Evolutionary conservation across 2,113 vertebrate species (phyloP), one percentile per base, ranked within the genome.

Genomic region (Leiothrix lutea): DNA sequence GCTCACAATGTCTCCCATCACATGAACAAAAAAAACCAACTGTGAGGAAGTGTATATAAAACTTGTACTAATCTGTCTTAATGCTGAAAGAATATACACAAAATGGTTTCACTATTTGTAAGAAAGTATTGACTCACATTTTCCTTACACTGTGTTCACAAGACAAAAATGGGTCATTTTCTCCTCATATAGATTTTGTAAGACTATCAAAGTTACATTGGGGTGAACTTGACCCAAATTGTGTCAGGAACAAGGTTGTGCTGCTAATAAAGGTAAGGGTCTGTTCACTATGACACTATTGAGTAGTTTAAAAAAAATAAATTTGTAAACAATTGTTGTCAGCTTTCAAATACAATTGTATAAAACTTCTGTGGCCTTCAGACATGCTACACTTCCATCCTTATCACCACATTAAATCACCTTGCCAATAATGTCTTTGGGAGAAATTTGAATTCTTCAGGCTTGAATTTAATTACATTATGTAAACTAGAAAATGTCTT

Each of bases 401-500:
- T 96, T 98, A 95, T 94, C 90, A 92, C 62, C 83, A 90, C 81
- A 84, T 91, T 97, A 97, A 95, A 97, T 96, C 95, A 91, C 80
- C 79, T 86, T 97, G 94, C 82, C 96, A 97, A 91, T 97, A 97
- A 97, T 70, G 89, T 98, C 96, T 97, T 95, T 84, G 89, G 86
- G 95, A 97, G 25, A 18, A 91, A 97, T 94, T 95, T 96, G 80
- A 97, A 98, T 97, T 97, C 97, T 97, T 97, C 94, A 95, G 88
- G 89, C 91, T 98, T 97, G 88, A 97, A 92, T 97, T 98, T 98
- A 98, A 98, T 98, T 98, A 98, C 91, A 93, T 97, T 97, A 98
- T 97, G 91, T 97, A 98, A 98, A 98, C 96, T 88, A 96, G 92
- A 86, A 97, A 97, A 95, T 89, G 53, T 96, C 95, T 96, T 96